Evolutionary conservation across 2,113 vertebrate species (phyloP), one percentile per base, ranked within the genome.

Genomic region (Apus apus): DNA sequence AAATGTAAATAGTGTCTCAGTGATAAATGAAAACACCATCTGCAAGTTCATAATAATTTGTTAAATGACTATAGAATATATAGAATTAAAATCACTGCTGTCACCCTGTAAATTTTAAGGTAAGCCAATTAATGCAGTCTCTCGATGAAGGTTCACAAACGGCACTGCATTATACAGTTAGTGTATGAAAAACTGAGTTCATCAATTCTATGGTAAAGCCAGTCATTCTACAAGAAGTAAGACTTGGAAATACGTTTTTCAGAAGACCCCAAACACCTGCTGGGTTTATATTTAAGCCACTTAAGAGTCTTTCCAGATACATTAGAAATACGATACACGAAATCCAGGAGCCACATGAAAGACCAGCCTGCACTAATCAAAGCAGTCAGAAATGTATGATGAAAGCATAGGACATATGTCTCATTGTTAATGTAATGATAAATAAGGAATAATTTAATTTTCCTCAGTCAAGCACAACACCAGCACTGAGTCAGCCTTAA

Each of bases 11-110:
- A 61, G 48, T 48, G 38, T 64, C 66, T 96, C 65, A 32, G 32
- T 62, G 38, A 89, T 51, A 89, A 70, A 46, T 40, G 76, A 87
- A 94, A 95, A 84, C 50, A 89, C 36, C 89, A 92, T 81, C 79
- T 89, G 65, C 50, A 87, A 60, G 56, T 81, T 50, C 54, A 48
- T 83, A 90, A 93, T 84, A 86, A 72, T 96, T 89, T 89, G 54
- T 81, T 87, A 80, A 40, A 30, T 81, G 86, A 91, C 34, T 51
- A 82, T 30, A 75, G 65, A 94, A 48, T 46, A 58, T 10, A 88
- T 3, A 53, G 51, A 90, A 94, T 77, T 78, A 72, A 91, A 86
- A 62, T 78, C 53, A 80, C 36, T 83, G 71, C 27, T 62, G 50
- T 85, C 81, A 85, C 61, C 60, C 50, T 11, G 0, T 80, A 93